Percentiles rank a stretch among this genome's conserved stretches.
These are phyloP conservation scores for Cacoxenus indagator DNA, from an alignment of 2,888 invertebrate species.

Conservation along the genomic window DNA sequence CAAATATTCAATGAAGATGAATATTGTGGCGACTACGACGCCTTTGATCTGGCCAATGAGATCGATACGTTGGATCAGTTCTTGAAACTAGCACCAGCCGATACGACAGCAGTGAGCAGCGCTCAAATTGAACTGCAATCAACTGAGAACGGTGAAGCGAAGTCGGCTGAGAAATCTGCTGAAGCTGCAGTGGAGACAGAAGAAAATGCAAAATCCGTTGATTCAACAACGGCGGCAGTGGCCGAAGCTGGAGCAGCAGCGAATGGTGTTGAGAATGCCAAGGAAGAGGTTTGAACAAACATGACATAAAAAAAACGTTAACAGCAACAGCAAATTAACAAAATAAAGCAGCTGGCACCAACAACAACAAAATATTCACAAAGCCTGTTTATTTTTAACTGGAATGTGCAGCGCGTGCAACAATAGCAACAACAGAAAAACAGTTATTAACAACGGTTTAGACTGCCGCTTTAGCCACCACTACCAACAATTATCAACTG, in stretches of 20 bases:
- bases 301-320: neutral
- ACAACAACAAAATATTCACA: too few relatives aligned
- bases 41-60: constrained; percentile 92
- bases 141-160: constrained; percentile 60
- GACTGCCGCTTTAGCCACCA: too few relatives aligned
- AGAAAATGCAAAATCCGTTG: neutral
- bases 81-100: constrained; percentile 79
- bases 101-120: constrained; percentile 70
- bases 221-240: constrained; percentile 38
- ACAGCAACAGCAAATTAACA: constrained; percentile 1
- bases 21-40: constrained; percentile 92
- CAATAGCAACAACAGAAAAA: too few relatives aligned
- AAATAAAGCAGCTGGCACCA: too few relatives aligned
- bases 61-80: constrained; percentile 90
- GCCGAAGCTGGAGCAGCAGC: neutral
- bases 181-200: constrained; percentile 40
- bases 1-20: constrained; percentile 94
- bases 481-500: too few relatives aligned
- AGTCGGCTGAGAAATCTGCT: constrained; percentile 36
- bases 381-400: too few relatives aligned
- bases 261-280: neutral
- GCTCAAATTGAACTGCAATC: constrained; percentile 71
- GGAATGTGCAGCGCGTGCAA: too few relatives aligned
- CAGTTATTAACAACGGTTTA: too few relatives aligned
- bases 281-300: neutral